Evolutionary conservation across 2,888 invertebrate genomes (phyloP), one percentile per base, ranked within the genome.

Genomic region (Heliconius ethilla): DNA sequence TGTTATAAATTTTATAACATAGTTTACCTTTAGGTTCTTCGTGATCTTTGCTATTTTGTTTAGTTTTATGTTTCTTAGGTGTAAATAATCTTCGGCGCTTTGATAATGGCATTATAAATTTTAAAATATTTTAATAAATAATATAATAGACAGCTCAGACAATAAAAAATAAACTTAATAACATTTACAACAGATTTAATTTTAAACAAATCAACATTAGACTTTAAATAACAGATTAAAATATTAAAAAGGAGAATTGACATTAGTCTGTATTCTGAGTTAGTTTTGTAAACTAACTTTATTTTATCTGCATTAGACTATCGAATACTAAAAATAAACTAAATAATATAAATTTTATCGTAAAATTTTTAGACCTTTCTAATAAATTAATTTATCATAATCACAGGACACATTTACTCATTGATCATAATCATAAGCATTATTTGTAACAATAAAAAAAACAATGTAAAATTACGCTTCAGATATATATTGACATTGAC

Each of bases 1-100:
- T 59, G 10, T n/a, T n/a, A 10, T n/a, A 59, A 9, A n/a, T 22
- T n/a, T n/a, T 55, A 22, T 22, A 55, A 11, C 3, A 75, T 29
- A 29, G 11, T 25, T 37, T 74, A 79, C 79, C 69, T 74, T 76
- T 75, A 5, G 55, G 45, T 70, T 80, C 79, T 15, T 78, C 78
- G 11, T 78, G 78, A n/a, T 75, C 79, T 72, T 78, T 80, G 13
- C 37, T 29, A 37, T 67, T 74, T 25, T 74, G 40, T 67, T 80
- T 79, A 18, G 75, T 29, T 78, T 80, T 86, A 86, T 91, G 81
- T 85, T 87, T 85, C 88, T 92, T 79, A 85, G 91, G 91, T 6
- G 92, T 92, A 76, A 91, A 88, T 76, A 92, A 84, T 84, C 93
- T 88, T 80, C 88, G 88, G 66, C 93, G 88, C 87, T 91, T 94